Percentiles rank a stretch among this genome's conserved stretches.
phyloP scores from a whole-genome alignment of 2,797 vertebrate genomes.

The Tiaroga cobitis region DNA sequence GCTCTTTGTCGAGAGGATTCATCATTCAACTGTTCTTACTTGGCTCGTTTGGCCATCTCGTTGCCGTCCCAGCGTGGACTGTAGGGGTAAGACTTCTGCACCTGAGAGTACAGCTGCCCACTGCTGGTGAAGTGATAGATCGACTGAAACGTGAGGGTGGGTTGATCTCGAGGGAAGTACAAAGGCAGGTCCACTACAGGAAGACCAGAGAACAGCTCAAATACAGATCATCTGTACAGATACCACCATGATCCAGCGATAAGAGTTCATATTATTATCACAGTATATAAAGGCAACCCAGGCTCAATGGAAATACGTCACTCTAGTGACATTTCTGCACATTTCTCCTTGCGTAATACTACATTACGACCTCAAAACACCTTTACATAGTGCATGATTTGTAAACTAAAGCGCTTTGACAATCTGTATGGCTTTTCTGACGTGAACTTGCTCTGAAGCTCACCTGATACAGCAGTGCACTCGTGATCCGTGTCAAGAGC shows the following conservation, averaged over 20 bases:
- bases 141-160: conserved; percentile 95
- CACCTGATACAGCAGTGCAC: not conserved
- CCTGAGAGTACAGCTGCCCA: conserved; percentile 95
- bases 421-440: not conserved
- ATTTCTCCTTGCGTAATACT: not conserved
- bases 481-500: not conserved
- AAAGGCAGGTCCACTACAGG: conserved; percentile 92
- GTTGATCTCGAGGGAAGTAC: conserved; percentile 97
- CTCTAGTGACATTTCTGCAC: not conserved
- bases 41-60: conserved; percentile 99
- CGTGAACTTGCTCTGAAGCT: not conserved
- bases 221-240: not conserved
- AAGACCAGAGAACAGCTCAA: conserved; percentile 1
- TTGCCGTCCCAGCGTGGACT: conserved; percentile 99
- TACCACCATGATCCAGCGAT: not conserved
- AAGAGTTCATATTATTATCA: not conserved
- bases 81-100: conserved; percentile 97
- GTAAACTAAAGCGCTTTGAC: not conserved
- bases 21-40: conserved; percentile 80
- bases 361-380: not conserved
- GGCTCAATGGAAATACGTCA: not conserved
- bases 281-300: not conserved
- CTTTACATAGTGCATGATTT: not conserved
- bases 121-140: conserved; percentile 98
- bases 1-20: not conserved